phyloP scores from a whole-genome alignment of 2,888 invertebrate species.

The Aelia acuminata region DNA sequence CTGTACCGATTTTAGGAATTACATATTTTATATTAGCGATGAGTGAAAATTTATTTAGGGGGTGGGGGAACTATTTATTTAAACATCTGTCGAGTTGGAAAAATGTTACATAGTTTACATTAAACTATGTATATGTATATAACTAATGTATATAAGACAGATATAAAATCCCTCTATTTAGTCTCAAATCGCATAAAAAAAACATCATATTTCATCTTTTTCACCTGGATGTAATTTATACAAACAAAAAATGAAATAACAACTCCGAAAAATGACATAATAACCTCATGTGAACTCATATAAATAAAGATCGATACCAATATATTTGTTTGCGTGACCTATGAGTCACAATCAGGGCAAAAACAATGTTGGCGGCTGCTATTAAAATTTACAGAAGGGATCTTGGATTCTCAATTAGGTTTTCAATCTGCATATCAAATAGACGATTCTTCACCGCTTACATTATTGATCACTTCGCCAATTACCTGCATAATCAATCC shows the following conservation, averaged over 20 bases:
- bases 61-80: too few relatives aligned
- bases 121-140: too few relatives aligned
- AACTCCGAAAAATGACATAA: neutral
- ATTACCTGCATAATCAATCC: neutral
- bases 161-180: too few relatives aligned
- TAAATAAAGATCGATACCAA: neutral
- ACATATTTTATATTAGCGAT: too few relatives aligned
- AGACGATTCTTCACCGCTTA: neutral
- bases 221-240: too few relatives aligned
- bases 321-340: neutral
- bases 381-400: neutral
- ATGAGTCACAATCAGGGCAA: neutral
- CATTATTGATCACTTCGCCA: neutral
- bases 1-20: too few relatives aligned
- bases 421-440: neutral
- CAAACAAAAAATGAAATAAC: neutral
- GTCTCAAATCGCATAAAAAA: too few relatives aligned
- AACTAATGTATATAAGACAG: too few relatives aligned
- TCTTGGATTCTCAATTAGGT: neutral
- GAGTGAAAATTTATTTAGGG: too few relatives aligned
- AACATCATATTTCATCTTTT: too few relatives aligned
- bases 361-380: neutral
- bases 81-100: too few relatives aligned
- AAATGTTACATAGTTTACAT: too few relatives aligned
- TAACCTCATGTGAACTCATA: constrained; percentile 9